Evolutionary conservation across 2,113 vertebrate genomes (phyloP).

Genomic region (Nanorana parkeri): DNA sequence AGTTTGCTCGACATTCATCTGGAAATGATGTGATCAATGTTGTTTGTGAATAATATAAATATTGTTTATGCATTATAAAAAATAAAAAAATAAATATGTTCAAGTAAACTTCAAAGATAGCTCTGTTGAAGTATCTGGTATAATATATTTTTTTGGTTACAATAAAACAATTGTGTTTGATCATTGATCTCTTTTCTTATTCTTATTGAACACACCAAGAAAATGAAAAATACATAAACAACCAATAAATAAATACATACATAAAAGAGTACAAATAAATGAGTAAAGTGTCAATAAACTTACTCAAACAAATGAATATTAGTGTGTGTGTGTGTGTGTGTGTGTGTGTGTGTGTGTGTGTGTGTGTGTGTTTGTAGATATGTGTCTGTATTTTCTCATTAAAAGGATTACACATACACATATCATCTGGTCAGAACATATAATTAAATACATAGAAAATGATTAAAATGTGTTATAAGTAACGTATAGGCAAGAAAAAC

Average conservation of each 20-base stretch:
- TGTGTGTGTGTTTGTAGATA: neutral
- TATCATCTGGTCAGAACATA: neutral
- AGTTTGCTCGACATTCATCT: conserved; percentile 59
- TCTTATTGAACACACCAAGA: conserved; percentile 59
- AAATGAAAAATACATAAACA: neutral
- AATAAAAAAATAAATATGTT: conserved; percentile 48
- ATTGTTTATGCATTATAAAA: conserved; percentile 63
- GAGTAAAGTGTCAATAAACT: no score
- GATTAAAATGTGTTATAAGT: no score
- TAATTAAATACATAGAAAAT: no score
- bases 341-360: neutral
- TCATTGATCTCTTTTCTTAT: conserved; percentile 50
- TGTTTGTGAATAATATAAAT: conserved; percentile 65
- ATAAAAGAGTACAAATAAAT: neutral
- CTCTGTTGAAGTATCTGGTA: conserved; percentile 66
- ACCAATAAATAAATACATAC: neutral
- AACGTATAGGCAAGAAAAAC: no score
- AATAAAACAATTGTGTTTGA: conserved; percentile 73
- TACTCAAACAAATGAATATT: neutral
- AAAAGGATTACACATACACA: neutral
- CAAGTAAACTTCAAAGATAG: conserved; percentile 63
- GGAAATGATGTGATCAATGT: conserved; percentile 68
- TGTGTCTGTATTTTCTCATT: neutral
- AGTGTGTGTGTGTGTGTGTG: neutral
- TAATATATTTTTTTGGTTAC: conserved; percentile 73